Evolutionary conservation across 2,797 vertebrate species (phyloP).

Genomic region (Muraenolepis orangiensis): DNA sequence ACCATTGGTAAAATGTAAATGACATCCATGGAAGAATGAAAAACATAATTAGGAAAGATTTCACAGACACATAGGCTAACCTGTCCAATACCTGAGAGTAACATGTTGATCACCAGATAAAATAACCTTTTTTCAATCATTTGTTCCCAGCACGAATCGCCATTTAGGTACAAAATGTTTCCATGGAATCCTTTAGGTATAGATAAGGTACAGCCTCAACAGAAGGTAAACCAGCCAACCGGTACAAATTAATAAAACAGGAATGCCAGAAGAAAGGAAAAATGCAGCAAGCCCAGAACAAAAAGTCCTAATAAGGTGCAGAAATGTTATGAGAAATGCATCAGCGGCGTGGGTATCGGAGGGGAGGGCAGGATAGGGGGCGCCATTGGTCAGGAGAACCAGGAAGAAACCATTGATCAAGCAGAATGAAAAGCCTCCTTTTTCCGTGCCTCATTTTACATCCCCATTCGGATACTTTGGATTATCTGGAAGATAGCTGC

Average conservation of each 20-base stretch:
- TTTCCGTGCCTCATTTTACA: constrained; percentile 46
- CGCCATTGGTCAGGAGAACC: not conserved
- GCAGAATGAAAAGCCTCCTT: constrained; percentile 11
- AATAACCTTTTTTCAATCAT: not conserved
- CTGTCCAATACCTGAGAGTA: constrained; percentile 1
- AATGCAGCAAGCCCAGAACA: not conserved
- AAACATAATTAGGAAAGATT: not conserved
- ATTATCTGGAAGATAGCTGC: constrained; percentile 81
- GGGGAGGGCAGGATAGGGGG: not conserved
- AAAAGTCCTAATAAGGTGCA: constrained; percentile 1
- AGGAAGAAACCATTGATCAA: constrained; percentile 3
- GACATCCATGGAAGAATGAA: not conserved
- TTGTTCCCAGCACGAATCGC: not conserved
- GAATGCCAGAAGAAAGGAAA: not conserved
- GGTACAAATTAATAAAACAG: not conserved
- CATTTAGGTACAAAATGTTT: not conserved
- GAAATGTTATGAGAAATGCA: not conserved
- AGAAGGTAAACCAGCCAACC: not conserved
- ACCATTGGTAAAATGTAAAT: not conserved
- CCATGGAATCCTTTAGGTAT: not conserved
- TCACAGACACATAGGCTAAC: not conserved
- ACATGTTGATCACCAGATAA: not conserved
- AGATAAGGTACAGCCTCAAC: not conserved
- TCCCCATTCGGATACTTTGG: constrained; percentile 80
- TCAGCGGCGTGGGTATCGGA: not conserved